These are phyloP conservation scores for Oxycera nigricornis DNA, from an alignment of 2,888 invertebrate species.

Conservation along the genomic window DNA sequence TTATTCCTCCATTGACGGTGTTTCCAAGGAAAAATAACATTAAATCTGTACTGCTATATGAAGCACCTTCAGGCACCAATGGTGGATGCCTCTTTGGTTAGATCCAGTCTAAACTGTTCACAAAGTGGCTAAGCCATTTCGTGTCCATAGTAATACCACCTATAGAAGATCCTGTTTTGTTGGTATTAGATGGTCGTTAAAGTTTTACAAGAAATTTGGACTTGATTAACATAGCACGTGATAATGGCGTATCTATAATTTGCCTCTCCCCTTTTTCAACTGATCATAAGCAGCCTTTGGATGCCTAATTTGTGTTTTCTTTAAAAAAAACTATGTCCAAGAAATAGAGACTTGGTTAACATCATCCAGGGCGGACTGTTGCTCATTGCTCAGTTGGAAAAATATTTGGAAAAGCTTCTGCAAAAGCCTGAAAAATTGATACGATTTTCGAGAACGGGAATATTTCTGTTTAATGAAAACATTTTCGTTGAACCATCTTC, in stretches of 20 bases:
- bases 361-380: not conserved
- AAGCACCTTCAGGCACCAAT: conserved; percentile 53
- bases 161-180: conserved; percentile 48
- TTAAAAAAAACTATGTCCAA: too few species aligned
- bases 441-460: not conserved
- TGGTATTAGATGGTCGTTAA: conserved; percentile 51
- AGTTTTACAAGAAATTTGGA: conserved; percentile 51
- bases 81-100: conserved; percentile 53
- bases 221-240: conserved; percentile 46
- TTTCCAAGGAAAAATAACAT: conserved; percentile 54
- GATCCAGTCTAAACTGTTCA: conserved; percentile 53
- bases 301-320: not conserved
- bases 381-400: not conserved
- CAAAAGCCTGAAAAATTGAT: not conserved
- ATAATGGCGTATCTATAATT: conserved; percentile 54
- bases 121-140: conserved; percentile 56
- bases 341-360: not conserved
- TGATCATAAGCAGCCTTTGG: not conserved
- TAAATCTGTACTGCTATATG: conserved; percentile 51
- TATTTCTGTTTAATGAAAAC: not conserved
- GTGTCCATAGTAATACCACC: conserved; percentile 49
- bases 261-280: conserved; percentile 45
- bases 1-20: conserved; percentile 52
- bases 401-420: not conserved
- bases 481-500: not conserved